These are phyloP conservation scores for Leptocoma aspasia DNA, from an alignment of 2,113 vertebrate species.

Conservation along the genomic window DNA sequence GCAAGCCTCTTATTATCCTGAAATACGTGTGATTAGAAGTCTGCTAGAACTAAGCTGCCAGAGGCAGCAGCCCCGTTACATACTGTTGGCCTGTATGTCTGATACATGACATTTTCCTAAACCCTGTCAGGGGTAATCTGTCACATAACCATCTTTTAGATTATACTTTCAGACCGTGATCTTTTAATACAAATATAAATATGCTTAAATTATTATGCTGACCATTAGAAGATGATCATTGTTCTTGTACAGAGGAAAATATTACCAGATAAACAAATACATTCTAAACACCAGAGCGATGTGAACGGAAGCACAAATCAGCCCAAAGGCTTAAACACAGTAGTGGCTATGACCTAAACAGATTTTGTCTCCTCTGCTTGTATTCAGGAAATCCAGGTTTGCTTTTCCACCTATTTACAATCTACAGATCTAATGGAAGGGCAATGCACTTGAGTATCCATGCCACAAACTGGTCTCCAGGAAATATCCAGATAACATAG, in stretches of 20 bases:
- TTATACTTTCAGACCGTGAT: neutral
- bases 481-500: rapidly evolving
- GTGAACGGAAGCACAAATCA: neutral
- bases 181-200: neutral
- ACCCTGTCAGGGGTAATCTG: neutral
- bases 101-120: neutral
- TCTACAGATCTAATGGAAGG: neutral
- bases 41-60: conserved; percentile 24
- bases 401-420: neutral
- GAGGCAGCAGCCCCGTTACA: neutral
- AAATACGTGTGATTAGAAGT: neutral
- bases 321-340: neutral
- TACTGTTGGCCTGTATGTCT: neutral
- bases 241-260: neutral
- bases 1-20: neutral
- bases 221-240: neutral
- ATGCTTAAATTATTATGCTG: neutral
- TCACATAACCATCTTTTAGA: conserved; percentile 2
- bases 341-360: neutral
- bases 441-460: neutral
- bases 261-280: neutral
- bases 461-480: neutral
- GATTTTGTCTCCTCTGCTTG: neutral
- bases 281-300: neutral
- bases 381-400: neutral